These are phyloP conservation scores for Strongylocentrotus purpuratus DNA, from an alignment of 35 echinoderm and acorn worm genomes.

Conservation along the genomic window DNA sequence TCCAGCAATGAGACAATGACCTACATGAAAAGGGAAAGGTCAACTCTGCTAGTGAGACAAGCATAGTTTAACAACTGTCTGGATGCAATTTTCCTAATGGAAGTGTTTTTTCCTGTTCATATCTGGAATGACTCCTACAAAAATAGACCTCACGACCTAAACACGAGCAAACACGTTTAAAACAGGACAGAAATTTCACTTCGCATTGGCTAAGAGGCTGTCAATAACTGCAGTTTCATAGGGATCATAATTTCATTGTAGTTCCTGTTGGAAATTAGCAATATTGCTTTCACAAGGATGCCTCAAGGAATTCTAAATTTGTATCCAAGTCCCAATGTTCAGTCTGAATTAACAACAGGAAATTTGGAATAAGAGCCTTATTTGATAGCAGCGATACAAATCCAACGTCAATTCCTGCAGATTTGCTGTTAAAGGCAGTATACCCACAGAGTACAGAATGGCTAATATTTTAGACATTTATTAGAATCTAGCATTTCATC, in stretches of 20 bases:
- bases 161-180: not conserved
- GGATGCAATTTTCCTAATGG: not conserved
- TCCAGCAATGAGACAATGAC: not conserved
- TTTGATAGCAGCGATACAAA: not conserved
- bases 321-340: not conserved
- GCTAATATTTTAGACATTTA: not conserved
- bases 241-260: conserved; percentile 5
- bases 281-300: conserved; percentile 11
- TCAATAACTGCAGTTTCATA: not conserved
- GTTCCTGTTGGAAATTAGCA: conserved; percentile 17
- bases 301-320: conserved; percentile 2
- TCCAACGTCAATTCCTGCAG: not conserved
- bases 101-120: conserved; percentile 12
- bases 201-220: not conserved
- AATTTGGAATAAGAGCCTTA: conserved; percentile 11
- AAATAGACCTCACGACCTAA: not conserved
- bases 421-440: conserved; percentile 5
- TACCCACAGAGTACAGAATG: too few species aligned
- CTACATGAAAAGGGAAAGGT: not conserved
- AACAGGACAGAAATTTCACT: not conserved
- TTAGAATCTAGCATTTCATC: not conserved
- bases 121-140: not conserved
- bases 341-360: conserved; percentile 12
- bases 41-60: not conserved
- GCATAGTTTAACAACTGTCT: not conserved